Base-by-base conservation (phyloP, 2,888 invertebrate species). In the Mellilla xanthometata region DNA sequence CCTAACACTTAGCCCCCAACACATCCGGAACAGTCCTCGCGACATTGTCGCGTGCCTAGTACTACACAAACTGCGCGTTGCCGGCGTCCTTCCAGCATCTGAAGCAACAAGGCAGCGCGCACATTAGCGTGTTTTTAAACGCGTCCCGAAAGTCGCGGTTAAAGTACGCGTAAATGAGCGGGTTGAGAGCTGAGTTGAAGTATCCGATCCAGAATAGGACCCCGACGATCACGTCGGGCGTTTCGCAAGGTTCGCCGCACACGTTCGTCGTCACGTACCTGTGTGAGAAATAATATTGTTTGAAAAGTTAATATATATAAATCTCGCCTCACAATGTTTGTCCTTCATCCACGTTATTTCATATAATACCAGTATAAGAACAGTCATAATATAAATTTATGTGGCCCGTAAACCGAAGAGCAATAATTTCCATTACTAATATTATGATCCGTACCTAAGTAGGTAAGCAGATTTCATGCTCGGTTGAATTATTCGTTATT, bases 191-290 rank as follows among this genome's bases (percentile, higher is more conserved):
- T 0, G 72, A 72, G 47, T 72, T 72, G 60, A 72, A 96, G 90
- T 99, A 99, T 49, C 99, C 99, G 65, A 99, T 96, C 99, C 98
- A 98, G 90, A 99, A 99, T 9, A 98, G 93, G 11, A 96, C 93
- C 7, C 96, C 95, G 40, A 98, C 97, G 4, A 99, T 94, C 33
- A 96, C 92, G 11, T 93, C 93, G 0, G 98, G 97, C 38, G 96
- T 95, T 59, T 94, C 92, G 82, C 97, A 97, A 2, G 93, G 91
- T 38, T 94, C 93, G 1, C 96, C 96, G 76, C 97, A 96, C 0
- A 96, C 82, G 47, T 95, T 94, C 45, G 95, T 94, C 67, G 94
- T 95, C 44, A 96, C 94, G 74, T 96, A 96, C 96, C 96, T 96
- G 90, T 36, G 15, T 5, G 6, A 3, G 6, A 5, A 19, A 19